Evolutionary conservation across 2,113 vertebrate genomes (phyloP).

Genomic region (Trichomycterus rosablanca): DNA sequence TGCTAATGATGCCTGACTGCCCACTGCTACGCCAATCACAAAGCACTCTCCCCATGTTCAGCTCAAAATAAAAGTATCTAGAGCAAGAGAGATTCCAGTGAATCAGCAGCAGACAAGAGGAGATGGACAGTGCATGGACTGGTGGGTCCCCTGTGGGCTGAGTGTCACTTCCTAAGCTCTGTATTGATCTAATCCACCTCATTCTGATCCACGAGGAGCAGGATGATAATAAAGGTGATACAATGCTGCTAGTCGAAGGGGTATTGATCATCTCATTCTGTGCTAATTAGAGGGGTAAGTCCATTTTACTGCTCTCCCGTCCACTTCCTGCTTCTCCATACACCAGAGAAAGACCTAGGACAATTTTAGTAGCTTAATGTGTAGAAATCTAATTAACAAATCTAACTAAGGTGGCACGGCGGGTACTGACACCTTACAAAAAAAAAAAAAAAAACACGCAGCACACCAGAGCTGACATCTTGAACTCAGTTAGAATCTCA

Average conservation of each 20-base stretch:
- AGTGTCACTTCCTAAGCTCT: neutral
- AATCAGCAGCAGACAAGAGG: neutral
- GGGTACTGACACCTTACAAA: no score
- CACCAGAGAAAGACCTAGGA: no score
- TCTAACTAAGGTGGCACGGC: no score
- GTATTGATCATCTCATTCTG: slow-evolving; percentile 14
- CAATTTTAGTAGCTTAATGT: no score
- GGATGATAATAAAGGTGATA: slow-evolving; percentile 30
- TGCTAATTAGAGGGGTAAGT: slow-evolving; percentile 22
- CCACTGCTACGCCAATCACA: neutral
- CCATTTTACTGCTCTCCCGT: neutral
- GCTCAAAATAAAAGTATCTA: neutral
- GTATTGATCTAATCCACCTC: slow-evolving; percentile 18
- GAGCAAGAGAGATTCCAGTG: neutral
- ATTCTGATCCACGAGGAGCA: slow-evolving; percentile 10
- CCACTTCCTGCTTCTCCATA: neutral
- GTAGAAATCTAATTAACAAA: no score
- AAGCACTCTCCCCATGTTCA: neutral
- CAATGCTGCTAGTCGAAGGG: slow-evolving; percentile 14
- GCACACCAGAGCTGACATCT: no score
- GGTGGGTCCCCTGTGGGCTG: slow-evolving; percentile 1
- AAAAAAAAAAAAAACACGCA: no score
- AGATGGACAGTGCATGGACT: neutral
- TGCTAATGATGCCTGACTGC: neutral
- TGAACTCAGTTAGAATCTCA: no score